A percentile compares a stretch with the other conserved stretches of the same genome.
Conservation (phyloP, 2,113 vertebrate species). For the Trichechus manatus region DNA sequence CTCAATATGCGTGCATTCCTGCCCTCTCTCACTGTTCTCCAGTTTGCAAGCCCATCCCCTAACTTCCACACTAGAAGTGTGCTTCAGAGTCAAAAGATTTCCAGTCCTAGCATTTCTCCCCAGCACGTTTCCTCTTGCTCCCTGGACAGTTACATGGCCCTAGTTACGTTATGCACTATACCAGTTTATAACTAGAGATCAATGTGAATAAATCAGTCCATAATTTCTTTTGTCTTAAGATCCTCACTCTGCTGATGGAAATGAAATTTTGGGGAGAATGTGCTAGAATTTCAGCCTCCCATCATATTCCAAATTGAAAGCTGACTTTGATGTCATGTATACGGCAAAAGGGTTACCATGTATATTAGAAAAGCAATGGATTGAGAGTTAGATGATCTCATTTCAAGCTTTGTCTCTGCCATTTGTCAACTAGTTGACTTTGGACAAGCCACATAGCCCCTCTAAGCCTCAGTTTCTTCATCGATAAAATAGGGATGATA, state of each 20-base stretch:
- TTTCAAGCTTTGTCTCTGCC: constrained; percentile 31
- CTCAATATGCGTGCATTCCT: neutral
- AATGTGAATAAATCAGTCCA: neutral
- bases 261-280: neutral
- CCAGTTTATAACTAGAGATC: neutral
- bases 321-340: neutral
- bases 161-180: neutral
- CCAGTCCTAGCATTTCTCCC: neutral
- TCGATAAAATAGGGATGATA: too few species aligned
- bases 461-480: too few species aligned
- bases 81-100: neutral
- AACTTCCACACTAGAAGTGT: neutral
- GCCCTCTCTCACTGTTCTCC: neutral
- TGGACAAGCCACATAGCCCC: too few species aligned
- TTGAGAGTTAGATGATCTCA: neutral
- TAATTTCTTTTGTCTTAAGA: neutral
- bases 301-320: neutral
- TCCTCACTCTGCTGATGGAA: neutral
- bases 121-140: neutral
- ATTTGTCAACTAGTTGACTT: neutral
- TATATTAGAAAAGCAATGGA: neutral
- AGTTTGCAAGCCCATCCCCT: neutral
- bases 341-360: neutral
- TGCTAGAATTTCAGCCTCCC: neutral
- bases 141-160: neutral